A percentile compares a stretch with the other conserved stretches of the same genome.
Evolutionary conservation across 2,888 invertebrate species (phyloP).

Genomic region (Aphidius colemani): DNA sequence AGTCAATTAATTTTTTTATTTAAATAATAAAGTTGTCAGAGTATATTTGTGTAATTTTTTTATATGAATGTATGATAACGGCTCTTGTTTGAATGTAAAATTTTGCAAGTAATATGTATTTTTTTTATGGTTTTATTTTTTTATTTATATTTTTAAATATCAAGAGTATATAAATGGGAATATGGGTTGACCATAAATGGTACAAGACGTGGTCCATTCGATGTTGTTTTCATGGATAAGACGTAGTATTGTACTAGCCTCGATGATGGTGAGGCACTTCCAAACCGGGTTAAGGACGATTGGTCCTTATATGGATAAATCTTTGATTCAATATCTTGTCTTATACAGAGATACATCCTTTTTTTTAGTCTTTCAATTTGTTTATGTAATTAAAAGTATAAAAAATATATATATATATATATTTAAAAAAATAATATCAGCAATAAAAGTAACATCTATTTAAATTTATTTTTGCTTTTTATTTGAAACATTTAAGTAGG

Average conservation of each 20-base stretch:
- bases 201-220: conserved; percentile 31
- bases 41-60: no score
- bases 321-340: conserved; percentile 33
- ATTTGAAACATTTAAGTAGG: background rate
- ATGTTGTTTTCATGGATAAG: conserved; percentile 29
- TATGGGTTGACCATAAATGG: conserved; percentile 56
- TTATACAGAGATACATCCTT: no score
- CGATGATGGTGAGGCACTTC: conserved; percentile 33
- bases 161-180: conserved; percentile 32
- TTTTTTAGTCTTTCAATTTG: conserved; percentile 30
- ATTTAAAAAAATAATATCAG: no score
- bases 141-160: conserved; percentile 36
- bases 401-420: no score
- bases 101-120: conserved; percentile 28
- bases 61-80: no score
- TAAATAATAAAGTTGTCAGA: no score
- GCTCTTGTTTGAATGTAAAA: background rate
- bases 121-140: conserved; percentile 16
- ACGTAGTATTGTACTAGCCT: conserved; percentile 19
- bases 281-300: conserved; percentile 59
- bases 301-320: conserved; percentile 57
- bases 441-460: background rate
- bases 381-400: no score
- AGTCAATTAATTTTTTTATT: no score
- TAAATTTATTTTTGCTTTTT: background rate